Base-by-base conservation (phyloP, 2,797 vertebrate genomes). In the Ceyx erithaca region DNA sequence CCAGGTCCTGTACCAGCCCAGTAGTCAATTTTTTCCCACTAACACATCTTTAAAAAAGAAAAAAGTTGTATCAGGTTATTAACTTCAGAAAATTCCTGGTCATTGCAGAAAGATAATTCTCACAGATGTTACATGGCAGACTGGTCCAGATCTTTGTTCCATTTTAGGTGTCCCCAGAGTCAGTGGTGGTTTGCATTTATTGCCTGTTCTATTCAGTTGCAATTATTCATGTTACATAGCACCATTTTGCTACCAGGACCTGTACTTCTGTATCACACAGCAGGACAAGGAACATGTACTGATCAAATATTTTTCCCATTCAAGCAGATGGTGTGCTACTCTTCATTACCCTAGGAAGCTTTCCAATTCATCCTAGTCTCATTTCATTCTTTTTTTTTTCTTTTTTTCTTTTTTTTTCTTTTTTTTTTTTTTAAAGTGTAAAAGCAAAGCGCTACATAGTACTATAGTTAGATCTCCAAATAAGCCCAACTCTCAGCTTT, bases 261-360 rank as follows among this genome's bases (percentile, higher is more conserved):
- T 81, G 62, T 77, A 48, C 71, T 22, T 82, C 78, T 66, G n/a
- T 41, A 58, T 59, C 64, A 51, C 55, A 68, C n/a, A 72, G 57
- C 46, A 91, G 28, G 58, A 71, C 49, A 20, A 71, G 25, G 31
- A 80, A 69, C 33, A 61, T 1, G 1, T 11, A 46, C 12, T 58
- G 48, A 92, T 89, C 40, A 85, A 81, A 61, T 43, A 80, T 77
- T 64, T 78, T 75, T 68, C 62, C 35, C 2, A 1, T 71, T 89
- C 69, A 80, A 84, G 63, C 78, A 91, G 79, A 89, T 72, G 91
- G 51, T 54, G n/a, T 69, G n/a, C 41, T 84, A 20, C 64, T 88
- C 83, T 87, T 93, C 75, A 43, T 90, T 89, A 88, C 54, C 59
- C 33, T 75, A 58, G 48, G 68, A 95, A 84, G 21, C 48, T 80